phyloP scores from a whole-genome alignment of 2,113 vertebrate species.

The Australoheros scitulus region DNA sequence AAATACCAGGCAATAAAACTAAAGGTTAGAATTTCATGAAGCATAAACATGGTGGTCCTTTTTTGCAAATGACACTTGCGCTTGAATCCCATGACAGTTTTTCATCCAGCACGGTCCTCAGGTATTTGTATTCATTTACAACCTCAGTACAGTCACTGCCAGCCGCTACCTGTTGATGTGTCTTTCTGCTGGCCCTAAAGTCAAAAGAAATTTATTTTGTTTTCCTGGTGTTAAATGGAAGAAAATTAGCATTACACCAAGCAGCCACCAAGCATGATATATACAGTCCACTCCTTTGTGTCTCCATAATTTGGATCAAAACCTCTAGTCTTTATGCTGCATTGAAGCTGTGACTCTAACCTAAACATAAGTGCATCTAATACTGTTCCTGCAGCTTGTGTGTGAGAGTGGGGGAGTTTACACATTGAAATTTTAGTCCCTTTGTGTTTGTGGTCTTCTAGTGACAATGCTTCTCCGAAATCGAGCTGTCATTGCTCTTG shows the following conservation, averaged over 20 bases:
- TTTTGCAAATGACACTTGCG: no score
- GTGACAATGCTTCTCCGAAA: constrained; percentile 69
- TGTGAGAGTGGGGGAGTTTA: neutral
- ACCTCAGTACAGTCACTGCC: no score
- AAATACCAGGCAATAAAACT: neutral
- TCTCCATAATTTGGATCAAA: neutral
- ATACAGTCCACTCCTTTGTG: neutral
- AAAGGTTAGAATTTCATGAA: neutral
- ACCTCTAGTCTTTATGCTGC: neutral
- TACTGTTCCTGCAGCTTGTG: neutral
- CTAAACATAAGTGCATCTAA: neutral
- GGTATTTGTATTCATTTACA: no score
- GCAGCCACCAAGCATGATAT: neutral
- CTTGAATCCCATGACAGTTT: no score
- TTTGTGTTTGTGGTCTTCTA: neutral
- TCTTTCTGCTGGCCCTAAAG: no score
- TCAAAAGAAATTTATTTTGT: no score
- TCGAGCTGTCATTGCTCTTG: constrained; percentile 45
- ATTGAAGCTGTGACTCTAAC: neutral
- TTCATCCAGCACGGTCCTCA: no score
- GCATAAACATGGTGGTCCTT: neutral
- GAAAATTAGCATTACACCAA: neutral
- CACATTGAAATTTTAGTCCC: neutral
- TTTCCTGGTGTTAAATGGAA: no score
- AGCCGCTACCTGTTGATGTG: no score